phyloP scores from a whole-genome alignment of 1,140 invertebrate species.

The Drosophila novamexicana region DNA sequence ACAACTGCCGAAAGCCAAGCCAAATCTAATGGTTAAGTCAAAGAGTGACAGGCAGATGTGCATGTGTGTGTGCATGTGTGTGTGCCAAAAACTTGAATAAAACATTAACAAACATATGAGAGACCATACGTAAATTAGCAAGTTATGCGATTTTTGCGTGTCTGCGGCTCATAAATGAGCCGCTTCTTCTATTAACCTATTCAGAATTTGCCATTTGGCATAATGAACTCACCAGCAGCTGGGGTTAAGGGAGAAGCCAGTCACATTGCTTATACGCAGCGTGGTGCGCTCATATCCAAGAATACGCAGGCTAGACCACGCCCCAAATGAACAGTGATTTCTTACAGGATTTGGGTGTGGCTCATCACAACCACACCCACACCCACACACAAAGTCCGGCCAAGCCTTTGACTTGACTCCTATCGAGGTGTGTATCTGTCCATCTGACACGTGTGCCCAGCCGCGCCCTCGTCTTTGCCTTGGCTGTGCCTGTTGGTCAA shows the following conservation, averaged over 20 bases:
- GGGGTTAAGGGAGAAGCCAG: neutral
- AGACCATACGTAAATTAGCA: constrained; percentile 56
- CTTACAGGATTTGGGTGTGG: constrained; percentile 66
- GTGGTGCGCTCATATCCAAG: constrained; percentile 64
- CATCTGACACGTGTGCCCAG: constrained; percentile 49
- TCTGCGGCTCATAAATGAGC: constrained; percentile 45
- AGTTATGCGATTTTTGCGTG: constrained; percentile 69
- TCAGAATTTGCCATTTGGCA: constrained; percentile 16
- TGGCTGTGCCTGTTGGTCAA: constrained; percentile 40
- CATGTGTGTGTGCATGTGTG: neutral
- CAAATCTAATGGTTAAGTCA: neutral
- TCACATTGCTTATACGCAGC: constrained; percentile 42
- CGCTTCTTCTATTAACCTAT: constrained; percentile 21
- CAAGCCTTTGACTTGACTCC: constrained; percentile 66
- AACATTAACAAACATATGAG: constrained; percentile 61
- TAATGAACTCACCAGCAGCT: constrained; percentile 21
- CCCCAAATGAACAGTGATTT: constrained; percentile 51
- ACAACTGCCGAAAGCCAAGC: neutral
- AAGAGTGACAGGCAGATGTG: constrained; percentile 6
- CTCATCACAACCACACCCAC: neutral
- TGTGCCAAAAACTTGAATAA: constrained; percentile 9
- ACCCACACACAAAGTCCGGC: constrained; percentile 7
- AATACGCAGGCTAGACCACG: constrained; percentile 46
- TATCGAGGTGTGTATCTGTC: constrained; percentile 11
- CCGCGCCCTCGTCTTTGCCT: constrained; percentile 31